A percentile compares a stretch with the other conserved stretches of the same genome.
Conservation (phyloP, 2,113 vertebrate genomes). For the Rhynchomys soricoides region DNA sequence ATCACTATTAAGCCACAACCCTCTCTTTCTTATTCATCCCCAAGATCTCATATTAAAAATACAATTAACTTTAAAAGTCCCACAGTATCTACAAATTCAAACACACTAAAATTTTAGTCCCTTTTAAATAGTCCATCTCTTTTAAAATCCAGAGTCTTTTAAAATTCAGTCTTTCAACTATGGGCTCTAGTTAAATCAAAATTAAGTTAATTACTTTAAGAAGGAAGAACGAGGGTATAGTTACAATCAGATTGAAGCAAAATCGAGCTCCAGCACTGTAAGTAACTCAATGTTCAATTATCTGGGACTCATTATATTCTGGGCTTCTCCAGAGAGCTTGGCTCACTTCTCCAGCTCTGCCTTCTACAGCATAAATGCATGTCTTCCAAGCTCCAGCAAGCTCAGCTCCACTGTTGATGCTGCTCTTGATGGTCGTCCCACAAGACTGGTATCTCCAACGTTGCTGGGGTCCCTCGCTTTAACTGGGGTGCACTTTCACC, state of each 20-base stretch:
- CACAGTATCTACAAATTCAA: neutral
- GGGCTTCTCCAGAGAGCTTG: too few relatives aligned
- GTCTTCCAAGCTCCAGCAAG: neutral
- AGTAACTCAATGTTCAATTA: neutral
- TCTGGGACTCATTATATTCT: neutral
- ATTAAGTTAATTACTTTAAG: neutral
- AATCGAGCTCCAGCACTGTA: neutral
- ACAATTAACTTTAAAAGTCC: too few relatives aligned
- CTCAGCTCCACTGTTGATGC: neutral
- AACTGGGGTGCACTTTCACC: neutral
- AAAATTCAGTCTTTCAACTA: neutral
- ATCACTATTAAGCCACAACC: too few relatives aligned
- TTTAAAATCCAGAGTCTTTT: neutral
- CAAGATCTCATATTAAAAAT: too few relatives aligned
- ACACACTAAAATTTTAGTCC: neutral
- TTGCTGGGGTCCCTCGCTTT: neutral
- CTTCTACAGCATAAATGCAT: neutral
- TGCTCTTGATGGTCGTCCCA: neutral
- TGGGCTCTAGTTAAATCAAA: neutral
- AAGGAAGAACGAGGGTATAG: neutral
- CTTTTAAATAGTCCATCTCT: neutral
- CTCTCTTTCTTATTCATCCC: too few relatives aligned
- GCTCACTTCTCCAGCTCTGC: neutral
- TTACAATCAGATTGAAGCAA: neutral
- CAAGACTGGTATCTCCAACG: neutral